Base-by-base conservation (phyloP, 1,140 invertebrate genomes). In the Colletes gigas region DNA sequence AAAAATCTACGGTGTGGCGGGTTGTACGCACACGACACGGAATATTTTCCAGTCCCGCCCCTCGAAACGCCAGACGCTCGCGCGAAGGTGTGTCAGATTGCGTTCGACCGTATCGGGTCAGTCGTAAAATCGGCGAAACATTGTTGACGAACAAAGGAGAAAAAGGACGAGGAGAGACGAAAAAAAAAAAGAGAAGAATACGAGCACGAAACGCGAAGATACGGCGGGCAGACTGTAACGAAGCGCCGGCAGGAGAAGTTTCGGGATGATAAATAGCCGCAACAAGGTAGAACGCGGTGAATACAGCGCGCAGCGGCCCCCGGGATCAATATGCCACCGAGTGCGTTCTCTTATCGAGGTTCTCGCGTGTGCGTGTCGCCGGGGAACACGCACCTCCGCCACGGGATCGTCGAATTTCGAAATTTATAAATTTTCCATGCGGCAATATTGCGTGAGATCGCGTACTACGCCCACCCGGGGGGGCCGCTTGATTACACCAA, bases 381-480 rank as follows among this genome's bases (percentile, higher is more conserved):
- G 12, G 9, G 44, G 19, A 19, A 47, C 10, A 55, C 68, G 44
- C 47, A 47, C 39, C 54, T 14, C n/a, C 14, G 8, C 54, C 6
- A 30, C 30, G 71, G 66, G 81, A 70, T 80, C 59, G 67, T 21
- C 41, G 66, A 66, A 67, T 86, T 86, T 73, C 67, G 76, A 86
- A 30, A 86, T 87, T 83, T 83, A 82, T 87, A 78, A 86, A 86
- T 81, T 87, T 82, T 87, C 55, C 82, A 87, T 80, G 79, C 69
- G 85, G 85, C 76, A 74, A 84, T 87, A 84, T 84, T 78, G 82
- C 78, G 76, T 62, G 86, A 87, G 82, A 84, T 77, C 82, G 82
- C 72, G 67, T 54, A 14, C 30, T 79, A 30, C 74, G 74, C 63
- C 72, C 76, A 66, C 71, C 57, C 30, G 30, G 30, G 30, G 30